Evolutionary conservation across 2,797 vertebrate genomes (phyloP), one percentile per base, ranked within the genome.

Genomic region (Tarsius wallacei): DNA sequence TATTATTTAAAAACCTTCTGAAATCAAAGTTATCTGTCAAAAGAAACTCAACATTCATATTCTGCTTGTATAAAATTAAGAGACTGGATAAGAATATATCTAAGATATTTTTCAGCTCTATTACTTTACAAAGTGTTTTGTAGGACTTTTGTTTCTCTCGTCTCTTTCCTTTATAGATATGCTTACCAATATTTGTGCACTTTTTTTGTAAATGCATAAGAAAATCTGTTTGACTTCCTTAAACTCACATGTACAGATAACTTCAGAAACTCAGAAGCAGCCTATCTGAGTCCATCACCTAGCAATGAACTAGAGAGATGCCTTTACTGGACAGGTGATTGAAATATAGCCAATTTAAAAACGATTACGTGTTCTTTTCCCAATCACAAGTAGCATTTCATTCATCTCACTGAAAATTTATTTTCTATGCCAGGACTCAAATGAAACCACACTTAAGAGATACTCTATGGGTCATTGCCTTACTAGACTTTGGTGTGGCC

Each of bases 381-480:
- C 61, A 73, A 26, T 55, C 31, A 26, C 71, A 66, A 87, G 26
- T 63, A 78, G 53, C 73, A 53, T 51, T 90, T 76, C 36, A 78
- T 74, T 94, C 71, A 78, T 74, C 13, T 53, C 53, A 74, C 51
- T 63, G 33, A 68, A 89, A 66, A 87, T 66, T 70, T 84, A 93
- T 68, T 91, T 94, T 64, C 63, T 93, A 66, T 36, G 26, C 4
- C 31, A 93, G 26, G 53, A 90, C 49, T 84, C 49, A 81, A 17
- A 63, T 21, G 14, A 74, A 93, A 94, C 86, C 74, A 87, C 10
- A 42, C 57, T 57, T 74, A 73, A 71, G 63, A 19, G 14, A 42
- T 42, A 42, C 42, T 42, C 42, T 42, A 42, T 42, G 42, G 42
- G 42, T 6, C 42, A 42, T 42, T 42, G 42, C 42, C 42, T 42